Evolutionary conservation across 1,140 invertebrate genomes (phyloP), one percentile per base, ranked within the genome.

Genomic region (Ericerus pela): DNA sequence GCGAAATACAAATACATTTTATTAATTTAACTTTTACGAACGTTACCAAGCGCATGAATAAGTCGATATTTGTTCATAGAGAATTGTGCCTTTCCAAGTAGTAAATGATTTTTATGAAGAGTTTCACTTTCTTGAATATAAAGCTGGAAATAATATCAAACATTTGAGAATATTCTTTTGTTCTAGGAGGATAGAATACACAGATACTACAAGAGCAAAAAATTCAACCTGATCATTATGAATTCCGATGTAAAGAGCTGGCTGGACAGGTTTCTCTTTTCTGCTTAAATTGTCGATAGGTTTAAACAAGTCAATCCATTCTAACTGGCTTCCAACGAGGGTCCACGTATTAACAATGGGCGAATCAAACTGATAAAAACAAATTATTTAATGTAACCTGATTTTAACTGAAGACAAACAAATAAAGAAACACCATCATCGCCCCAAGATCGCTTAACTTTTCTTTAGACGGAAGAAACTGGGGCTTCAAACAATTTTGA

Each of bases 341-440:
- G 79, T 72, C 89, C 89, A 94, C 53, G 85, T 81, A 63, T 80
- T 79, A 0, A 88, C 85, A 59, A 96, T 82, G 1, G 91, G 89
- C 41, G 81, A 78, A 57, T 81, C 73, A 64, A 93, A 84, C 81
- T 88, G 65, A 29, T 73, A 68, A 61, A 52, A 58, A 57, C 28
- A 58, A 5, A 54, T 54, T 8, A 30, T 47, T 47, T 59, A 56
- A 33, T n/a, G n/a, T n/a, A n/a, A n/a, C n/a, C n/a, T n/a, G n/a
- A n/a, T n/a, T n/a, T n/a, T n/a, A n/a, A n/a, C n/a, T n/a, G n/a
- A n/a, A n/a, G n/a, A n/a, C n/a, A n/a, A n/a, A n/a, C n/a, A n/a
- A n/a, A n/a, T n/a, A n/a, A n/a, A n/a, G n/a, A n/a, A n/a, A n/a
- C n/a, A n/a, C n/a, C n/a, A n/a, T n/a, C n/a, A n/a, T n/a, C n/a